Percentiles rank a stretch among this genome's conserved stretches.
These are phyloP conservation scores for Pavo muticus DNA, from an alignment of 2,113 vertebrate genomes.

Conservation along the genomic window DNA sequence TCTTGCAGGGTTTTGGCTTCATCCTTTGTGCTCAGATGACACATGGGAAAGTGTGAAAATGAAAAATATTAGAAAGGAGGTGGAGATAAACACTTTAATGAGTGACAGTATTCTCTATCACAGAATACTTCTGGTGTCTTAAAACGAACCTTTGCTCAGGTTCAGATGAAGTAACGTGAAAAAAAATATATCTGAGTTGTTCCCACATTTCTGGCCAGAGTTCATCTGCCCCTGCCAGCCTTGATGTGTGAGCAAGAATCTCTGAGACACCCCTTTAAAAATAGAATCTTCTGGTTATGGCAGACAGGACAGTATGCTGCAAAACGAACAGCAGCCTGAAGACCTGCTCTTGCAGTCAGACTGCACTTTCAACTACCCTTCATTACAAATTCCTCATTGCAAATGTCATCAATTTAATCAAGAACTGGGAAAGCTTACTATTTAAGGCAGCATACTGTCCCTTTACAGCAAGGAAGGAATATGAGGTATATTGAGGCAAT, in stretches of 20 bases:
- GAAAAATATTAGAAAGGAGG: background rate
- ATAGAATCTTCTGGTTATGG: background rate
- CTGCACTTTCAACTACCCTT: background rate
- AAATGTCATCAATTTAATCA: background rate
- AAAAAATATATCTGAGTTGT: background rate
- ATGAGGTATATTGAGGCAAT: background rate
- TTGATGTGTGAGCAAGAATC: background rate
- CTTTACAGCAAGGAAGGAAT: background rate
- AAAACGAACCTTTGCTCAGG: background rate
- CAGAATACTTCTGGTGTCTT: background rate
- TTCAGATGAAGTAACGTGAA: background rate
- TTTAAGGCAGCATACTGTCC: background rate
- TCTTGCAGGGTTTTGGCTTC: background rate
- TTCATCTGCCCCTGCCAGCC: background rate
- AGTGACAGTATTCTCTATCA: background rate
- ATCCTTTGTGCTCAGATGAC: background rate
- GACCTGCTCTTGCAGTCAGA: background rate
- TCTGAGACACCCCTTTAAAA: background rate
- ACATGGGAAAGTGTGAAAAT: background rate
- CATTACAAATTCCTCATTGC: background rate
- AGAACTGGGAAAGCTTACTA: background rate
- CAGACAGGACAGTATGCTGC: background rate
- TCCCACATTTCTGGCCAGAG: background rate
- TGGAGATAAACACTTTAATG: background rate
- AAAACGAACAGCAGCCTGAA: background rate